These are phyloP conservation scores for Gandaritis pyraliata DNA, from an alignment of 2,888 invertebrate species.

Conservation along the genomic window DNA sequence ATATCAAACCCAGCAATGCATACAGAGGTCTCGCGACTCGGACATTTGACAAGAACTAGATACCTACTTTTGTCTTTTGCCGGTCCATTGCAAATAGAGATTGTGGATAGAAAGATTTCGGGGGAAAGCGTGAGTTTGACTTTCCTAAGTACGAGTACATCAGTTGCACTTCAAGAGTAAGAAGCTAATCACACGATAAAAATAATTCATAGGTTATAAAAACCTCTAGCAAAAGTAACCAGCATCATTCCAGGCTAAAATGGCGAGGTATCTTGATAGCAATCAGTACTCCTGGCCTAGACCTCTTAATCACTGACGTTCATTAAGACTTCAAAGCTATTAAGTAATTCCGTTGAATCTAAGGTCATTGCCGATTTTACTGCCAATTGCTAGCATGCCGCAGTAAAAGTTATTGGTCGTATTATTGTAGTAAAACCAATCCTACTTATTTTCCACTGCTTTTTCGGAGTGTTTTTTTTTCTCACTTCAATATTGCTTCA, in stretches of 20 bases:
- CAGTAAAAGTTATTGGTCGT: conserved; percentile 10
- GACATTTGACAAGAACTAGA: neutral
- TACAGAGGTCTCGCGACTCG: neutral
- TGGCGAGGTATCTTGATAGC: conserved; percentile 9
- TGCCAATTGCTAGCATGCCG: conserved; percentile 12
- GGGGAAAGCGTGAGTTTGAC: too few relatives aligned
- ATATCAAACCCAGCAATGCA: neutral
- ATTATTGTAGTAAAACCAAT: conserved; percentile 4
- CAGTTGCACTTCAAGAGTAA: too few relatives aligned
- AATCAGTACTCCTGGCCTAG: conserved; percentile 11
- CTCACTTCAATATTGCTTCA: neutral
- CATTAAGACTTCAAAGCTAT: conserved; percentile 19
- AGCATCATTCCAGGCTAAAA: neutral
- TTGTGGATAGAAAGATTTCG: too few relatives aligned
- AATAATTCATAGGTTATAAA: neutral
- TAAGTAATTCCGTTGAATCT: conserved; percentile 22
- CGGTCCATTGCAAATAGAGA: too few relatives aligned
- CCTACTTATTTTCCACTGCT: conserved; percentile 5
- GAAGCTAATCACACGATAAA: neutral
- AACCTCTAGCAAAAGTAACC: neutral
- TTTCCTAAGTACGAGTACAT: too few relatives aligned
- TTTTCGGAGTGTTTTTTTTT: neutral
- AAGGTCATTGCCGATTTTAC: conserved; percentile 15
- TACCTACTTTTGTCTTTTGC: too few relatives aligned
- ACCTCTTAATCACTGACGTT: conserved; percentile 12